Conservation (phyloP, 2,888 invertebrate genomes). For the Drosophila recens region DNA sequence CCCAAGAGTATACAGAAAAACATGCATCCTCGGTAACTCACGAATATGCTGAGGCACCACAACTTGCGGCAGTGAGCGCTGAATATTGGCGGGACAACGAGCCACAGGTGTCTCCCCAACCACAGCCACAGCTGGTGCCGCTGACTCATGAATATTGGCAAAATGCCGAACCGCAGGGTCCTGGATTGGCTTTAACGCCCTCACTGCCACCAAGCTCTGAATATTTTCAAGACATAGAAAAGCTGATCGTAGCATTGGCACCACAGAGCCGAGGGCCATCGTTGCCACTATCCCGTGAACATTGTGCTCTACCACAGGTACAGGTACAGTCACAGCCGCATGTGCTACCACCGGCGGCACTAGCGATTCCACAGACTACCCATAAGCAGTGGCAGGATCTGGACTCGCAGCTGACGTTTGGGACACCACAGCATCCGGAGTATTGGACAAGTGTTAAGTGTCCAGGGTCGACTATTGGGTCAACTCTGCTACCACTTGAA, state of each 20-base stretch:
- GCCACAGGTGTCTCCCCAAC: not conserved
- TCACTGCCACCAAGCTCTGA: not conserved
- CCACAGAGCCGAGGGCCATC: not conserved
- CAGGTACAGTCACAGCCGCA: not conserved
- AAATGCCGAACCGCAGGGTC: not conserved
- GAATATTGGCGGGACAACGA: not conserved
- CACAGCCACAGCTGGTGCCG: not conserved
- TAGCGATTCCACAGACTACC: not conserved
- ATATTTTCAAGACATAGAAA: not conserved
- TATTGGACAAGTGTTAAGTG: not conserved
- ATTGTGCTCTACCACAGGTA: conserved; percentile 6
- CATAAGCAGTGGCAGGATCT: conserved; percentile 1
- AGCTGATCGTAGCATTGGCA: not conserved
- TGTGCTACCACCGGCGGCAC: not conserved
- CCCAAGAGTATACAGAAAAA: not conserved
- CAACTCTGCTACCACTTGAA: not conserved
- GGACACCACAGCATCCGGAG: not conserved
- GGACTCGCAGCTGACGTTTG: not conserved
- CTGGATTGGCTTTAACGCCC: not conserved
- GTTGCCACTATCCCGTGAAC: not conserved
- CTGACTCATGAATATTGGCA: not conserved
- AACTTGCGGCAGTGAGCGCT: not conserved
- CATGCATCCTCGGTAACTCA: not conserved
- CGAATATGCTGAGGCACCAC: not conserved
- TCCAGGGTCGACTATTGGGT: not conserved